Evolutionary conservation across 2,113 vertebrate genomes (phyloP), one percentile per base, ranked within the genome.

Genomic region (Halcyon malimbica): DNA sequence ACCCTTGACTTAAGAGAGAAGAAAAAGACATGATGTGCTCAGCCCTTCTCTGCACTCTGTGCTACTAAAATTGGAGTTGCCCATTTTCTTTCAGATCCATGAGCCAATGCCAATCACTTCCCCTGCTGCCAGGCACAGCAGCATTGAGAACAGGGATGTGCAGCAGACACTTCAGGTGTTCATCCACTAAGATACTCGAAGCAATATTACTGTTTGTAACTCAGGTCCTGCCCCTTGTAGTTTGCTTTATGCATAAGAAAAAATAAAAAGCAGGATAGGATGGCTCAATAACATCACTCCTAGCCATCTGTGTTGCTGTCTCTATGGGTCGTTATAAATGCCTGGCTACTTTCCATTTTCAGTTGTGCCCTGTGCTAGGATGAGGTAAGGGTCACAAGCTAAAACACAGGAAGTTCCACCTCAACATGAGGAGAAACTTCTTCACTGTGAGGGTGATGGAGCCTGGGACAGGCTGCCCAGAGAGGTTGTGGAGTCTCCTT

Each of bases 121-220:
- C 25, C 18, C 33, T 65, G 13, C 29, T 65, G 59, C 50, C n/a
- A 44, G 19, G 16, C 1, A 1, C 25, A 67, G 64, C 31, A 54
- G 25, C 29, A 37, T 0, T 0, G 42, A 37, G 35, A 65, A 65
- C 13, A 89, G 31, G 18, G 48, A 33, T 25, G 31, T 0, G 0
- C 31, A 54, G 74, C 21, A 46, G 46, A 46, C n/a, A 54, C 39
- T 37, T 24, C 31, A 50, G 16, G 9, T 82, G 8, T 82, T 16
- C 21, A 29, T n/a, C 25, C 44, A 25, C 39, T 76, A 77, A 81
- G 37, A 23, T 13, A 29, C 28, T 46, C 17, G 7, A 19, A 17
- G 8, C 44, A 44, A 8, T 44, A 17, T 44, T 44, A 46, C 46
- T 28, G 44, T 15, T 44, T 77, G 21, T 42, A 37, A 42, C 46